A percentile compares a stretch with the other conserved stretches of the same genome.
These are phyloP conservation scores for Sphinx pinastri DNA, from an alignment of 2,888 invertebrate genomes.

Conservation along the genomic window DNA sequence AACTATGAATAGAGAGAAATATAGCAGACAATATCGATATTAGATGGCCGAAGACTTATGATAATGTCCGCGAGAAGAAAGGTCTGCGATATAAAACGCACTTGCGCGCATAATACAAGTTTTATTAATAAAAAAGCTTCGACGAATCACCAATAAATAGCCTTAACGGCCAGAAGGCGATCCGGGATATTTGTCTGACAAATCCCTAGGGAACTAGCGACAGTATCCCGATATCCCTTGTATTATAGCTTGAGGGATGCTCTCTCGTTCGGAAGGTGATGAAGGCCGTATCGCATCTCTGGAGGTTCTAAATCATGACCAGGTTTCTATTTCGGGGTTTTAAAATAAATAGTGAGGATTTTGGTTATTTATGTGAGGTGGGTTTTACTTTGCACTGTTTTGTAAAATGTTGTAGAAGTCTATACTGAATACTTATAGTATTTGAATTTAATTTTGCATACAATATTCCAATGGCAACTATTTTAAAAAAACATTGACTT, in stretches of 20 bases:
- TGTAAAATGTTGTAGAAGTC: neutral
- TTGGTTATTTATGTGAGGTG: constrained; percentile 57
- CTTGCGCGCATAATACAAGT: constrained; percentile 84
- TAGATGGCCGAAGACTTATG: constrained; percentile 81
- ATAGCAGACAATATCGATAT: constrained; percentile 67
- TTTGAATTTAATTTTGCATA: no score
- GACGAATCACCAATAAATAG: constrained; percentile 81
- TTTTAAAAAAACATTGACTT: no score
- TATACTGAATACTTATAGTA: no score
- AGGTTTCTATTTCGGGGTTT: constrained; percentile 65
- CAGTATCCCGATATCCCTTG: constrained; percentile 60
- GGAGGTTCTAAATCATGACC: constrained; percentile 76
- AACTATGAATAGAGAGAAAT: constrained; percentile 53
- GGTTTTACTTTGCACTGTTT: constrained; percentile 24
- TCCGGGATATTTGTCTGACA: constrained; percentile 83
- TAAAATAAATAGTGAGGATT: constrained; percentile 65
- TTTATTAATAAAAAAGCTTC: constrained; percentile 83
- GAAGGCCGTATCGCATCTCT: constrained; percentile 75
- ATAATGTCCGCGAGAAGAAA: constrained; percentile 74
- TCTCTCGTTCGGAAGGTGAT: constrained; percentile 81
- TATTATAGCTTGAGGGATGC: constrained; percentile 81
- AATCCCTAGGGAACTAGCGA: constrained; percentile 78
- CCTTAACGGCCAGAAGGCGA: constrained; percentile 79
- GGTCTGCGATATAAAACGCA: constrained; percentile 79
- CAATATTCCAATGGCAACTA: no score